Percentiles rank a stretch among this genome's conserved stretches.
These are phyloP conservation scores for Mercenaria mercenaria DNA, from an alignment of 1,140 invertebrate species.

Conservation along the genomic window DNA sequence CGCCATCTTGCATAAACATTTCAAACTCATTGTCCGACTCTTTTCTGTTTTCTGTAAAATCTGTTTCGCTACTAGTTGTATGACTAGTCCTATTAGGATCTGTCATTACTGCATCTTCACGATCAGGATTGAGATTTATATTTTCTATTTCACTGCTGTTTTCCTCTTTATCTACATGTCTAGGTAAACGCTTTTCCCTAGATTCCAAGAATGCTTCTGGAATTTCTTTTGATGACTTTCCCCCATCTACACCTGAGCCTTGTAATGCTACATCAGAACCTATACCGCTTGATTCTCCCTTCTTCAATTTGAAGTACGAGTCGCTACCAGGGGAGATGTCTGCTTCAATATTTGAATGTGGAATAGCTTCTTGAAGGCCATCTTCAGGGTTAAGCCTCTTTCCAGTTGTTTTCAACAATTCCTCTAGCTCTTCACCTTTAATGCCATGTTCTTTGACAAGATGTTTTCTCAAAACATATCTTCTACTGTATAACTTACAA, in stretches of 20 bases:
- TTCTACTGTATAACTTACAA: neutral
- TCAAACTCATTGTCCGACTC: too few species aligned
- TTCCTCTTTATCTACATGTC: too few species aligned
- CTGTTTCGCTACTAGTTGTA: too few species aligned
- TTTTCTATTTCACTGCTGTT: too few species aligned
- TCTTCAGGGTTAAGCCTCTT: neutral
- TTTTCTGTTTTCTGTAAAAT: too few species aligned
- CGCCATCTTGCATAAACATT: too few species aligned
- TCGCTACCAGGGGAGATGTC: neutral
- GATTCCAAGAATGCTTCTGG: neutral
- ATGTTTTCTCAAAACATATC: constrained; percentile 22
- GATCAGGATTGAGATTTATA: too few species aligned
- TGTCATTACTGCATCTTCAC: too few species aligned
- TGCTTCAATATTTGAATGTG: neutral
- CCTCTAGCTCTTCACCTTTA: neutral
- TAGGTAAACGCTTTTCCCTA: neutral
- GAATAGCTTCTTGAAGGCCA: neutral
- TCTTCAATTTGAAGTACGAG: neutral
- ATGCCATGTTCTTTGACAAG: constrained; percentile 18
- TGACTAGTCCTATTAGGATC: too few species aligned
- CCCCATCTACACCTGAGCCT: neutral
- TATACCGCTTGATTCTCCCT: neutral
- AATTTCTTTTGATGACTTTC: neutral
- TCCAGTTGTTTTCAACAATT: neutral
- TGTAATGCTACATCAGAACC: neutral